phyloP scores from a whole-genome alignment of 2,888 invertebrate genomes.

The Neocrepidodera transversa region DNA sequence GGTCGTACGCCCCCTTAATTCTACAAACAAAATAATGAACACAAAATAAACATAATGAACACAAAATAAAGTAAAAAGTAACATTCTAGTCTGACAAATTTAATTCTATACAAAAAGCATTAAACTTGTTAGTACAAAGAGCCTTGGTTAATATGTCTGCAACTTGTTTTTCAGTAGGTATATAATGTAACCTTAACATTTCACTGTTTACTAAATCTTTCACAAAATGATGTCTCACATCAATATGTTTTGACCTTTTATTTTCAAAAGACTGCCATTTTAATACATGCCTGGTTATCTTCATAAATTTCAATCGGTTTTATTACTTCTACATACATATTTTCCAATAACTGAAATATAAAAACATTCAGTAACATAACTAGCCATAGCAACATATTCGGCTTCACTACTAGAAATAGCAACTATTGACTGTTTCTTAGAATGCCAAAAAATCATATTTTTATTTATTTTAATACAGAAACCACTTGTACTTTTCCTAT shows the following conservation, averaged over 20 bases:
- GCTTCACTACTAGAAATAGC: conserved; percentile 34
- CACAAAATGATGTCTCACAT: no score
- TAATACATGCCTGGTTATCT: conserved; percentile 22
- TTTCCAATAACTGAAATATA: conserved; percentile 29
- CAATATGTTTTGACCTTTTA: conserved; percentile 28
- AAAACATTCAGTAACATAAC: conserved; percentile 31
- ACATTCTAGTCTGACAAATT: no score
- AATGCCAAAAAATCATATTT: conserved; percentile 36
- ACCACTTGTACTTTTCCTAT: conserved; percentile 34
- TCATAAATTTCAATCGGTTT: conserved; percentile 22
- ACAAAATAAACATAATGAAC: not conserved
- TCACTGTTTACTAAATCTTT: conserved; percentile 6
- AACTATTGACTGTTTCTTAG: conserved; percentile 35
- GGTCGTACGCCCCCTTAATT: no score
- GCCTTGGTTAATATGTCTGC: no score
- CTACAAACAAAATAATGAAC: conserved; percentile 5
- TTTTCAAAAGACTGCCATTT: conserved; percentile 30
- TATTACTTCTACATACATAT: conserved; percentile 10
- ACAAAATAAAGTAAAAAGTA: no score
- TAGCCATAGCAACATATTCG: conserved; percentile 35
- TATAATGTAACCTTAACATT: conserved; percentile 8
- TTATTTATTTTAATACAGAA: conserved; percentile 32
- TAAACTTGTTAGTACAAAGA: no score
- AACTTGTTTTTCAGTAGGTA: conserved; percentile 27
- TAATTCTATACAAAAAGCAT: no score